phyloP scores from a whole-genome alignment of 2,113 vertebrate species.

The Campylomormyrus tamandua region DNA sequence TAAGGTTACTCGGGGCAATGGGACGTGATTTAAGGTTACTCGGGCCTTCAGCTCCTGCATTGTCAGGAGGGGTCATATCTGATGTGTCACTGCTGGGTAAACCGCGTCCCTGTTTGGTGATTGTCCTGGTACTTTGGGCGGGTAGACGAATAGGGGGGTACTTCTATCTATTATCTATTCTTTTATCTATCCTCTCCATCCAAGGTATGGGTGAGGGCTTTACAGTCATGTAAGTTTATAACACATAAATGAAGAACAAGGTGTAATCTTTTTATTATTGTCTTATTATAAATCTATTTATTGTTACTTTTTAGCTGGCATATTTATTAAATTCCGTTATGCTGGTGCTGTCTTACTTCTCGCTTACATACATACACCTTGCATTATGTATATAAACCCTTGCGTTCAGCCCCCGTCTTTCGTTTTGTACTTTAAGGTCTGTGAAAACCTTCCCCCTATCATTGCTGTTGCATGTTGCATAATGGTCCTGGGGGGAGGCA shows the following conservation, averaged over 20 bases:
- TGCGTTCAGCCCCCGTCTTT: neutral
- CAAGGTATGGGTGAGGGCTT: neutral
- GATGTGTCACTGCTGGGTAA: neutral
- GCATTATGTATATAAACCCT: too few species aligned
- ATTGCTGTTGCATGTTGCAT: neutral
- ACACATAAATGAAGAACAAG: neutral
- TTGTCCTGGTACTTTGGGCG: neutral
- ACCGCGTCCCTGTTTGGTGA: neutral
- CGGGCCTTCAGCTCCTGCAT: neutral
- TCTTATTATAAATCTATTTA: neutral
- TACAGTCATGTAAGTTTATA: neutral
- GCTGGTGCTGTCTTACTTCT: neutral
- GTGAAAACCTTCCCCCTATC: neutral
- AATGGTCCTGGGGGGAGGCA: neutral
- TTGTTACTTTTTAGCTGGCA: too few species aligned
- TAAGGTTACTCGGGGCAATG: neutral
- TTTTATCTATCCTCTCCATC: neutral
- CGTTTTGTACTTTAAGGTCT: neutral
- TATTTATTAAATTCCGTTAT: neutral
- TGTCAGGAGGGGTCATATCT: neutral
- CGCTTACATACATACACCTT: neutral
- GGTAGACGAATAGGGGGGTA: neutral
- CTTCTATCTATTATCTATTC: neutral
- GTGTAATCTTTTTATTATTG: neutral
- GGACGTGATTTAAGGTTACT: neutral